Conservation (phyloP, 1,140 invertebrate species). For the Eciton burchellii region DNA sequence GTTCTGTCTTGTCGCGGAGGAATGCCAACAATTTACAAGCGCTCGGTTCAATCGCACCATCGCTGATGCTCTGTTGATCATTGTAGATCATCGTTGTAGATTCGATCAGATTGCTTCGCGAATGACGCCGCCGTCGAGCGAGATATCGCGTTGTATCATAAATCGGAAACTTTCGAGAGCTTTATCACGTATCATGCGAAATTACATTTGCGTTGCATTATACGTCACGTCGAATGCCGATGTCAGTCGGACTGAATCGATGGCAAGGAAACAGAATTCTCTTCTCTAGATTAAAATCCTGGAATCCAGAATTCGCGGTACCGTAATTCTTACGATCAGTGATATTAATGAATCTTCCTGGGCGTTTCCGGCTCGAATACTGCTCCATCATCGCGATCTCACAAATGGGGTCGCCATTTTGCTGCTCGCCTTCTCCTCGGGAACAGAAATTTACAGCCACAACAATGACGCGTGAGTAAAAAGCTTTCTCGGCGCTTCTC, state of each 20-base stretch:
- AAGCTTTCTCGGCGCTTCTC: slow-evolving; percentile 23
- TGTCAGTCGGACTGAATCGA: neutral
- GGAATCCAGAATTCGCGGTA: neutral
- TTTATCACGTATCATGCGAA: no score
- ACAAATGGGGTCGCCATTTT: slow-evolving; percentile 7
- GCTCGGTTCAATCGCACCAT: no score
- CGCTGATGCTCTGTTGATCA: no score
- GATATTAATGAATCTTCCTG: slow-evolving; percentile 6
- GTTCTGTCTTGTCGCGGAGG: neutral
- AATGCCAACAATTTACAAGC: no score
- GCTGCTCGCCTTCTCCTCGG: neutral
- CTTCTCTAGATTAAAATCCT: neutral
- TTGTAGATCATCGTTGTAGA: no score
- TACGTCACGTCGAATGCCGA: no score
- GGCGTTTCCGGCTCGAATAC: neutral
- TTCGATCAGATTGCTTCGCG: no score
- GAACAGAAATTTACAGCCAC: slow-evolving; percentile 36
- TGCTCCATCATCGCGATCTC: slow-evolving; percentile 4
- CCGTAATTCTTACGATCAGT: neutral
- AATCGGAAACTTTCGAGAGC: neutral
- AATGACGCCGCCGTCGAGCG: neutral
- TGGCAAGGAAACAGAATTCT: neutral
- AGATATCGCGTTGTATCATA: neutral
- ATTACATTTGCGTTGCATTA: no score
- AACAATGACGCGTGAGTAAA: slow-evolving; percentile 8